phyloP scores from a whole-genome alignment of 2,888 invertebrate genomes.

The Drosophila formosana region DNA sequence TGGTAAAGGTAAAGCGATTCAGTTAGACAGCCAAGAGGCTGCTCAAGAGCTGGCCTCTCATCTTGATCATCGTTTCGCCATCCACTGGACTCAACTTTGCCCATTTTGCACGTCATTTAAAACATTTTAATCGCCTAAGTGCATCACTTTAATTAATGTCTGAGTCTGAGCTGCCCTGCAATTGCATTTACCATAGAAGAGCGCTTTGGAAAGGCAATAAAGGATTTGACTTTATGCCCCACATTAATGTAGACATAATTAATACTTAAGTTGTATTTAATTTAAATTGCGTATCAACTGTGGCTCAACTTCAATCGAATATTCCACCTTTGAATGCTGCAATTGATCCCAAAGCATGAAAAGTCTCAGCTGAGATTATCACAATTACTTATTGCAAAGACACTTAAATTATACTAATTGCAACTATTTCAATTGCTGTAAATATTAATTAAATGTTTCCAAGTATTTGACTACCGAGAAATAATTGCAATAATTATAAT shows the following conservation, averaged over 20 bases:
- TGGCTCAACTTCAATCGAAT: neutral
- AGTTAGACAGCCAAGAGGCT: slow-evolving; percentile 13
- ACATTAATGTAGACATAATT: slow-evolving; percentile 10
- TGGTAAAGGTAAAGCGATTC: slow-evolving; percentile 12
- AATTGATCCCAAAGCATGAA: neutral
- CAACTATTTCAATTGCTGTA: too few species aligned
- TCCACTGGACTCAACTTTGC: slow-evolving; percentile 13
- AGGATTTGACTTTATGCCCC: neutral
- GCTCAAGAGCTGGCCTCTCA: slow-evolving; percentile 1
- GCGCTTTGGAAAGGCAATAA: neutral
- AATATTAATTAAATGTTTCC: too few species aligned
- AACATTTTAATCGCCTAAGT: slow-evolving; percentile 40
- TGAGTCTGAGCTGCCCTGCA: neutral
- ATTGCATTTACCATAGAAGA: neutral
- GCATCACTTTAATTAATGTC: slow-evolving; percentile 37
- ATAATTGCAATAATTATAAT: too few species aligned
- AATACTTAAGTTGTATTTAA: neutral
- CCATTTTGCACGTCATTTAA: slow-evolving; percentile 12
- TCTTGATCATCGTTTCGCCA: slow-evolving; percentile 16
- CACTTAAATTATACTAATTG: neutral
- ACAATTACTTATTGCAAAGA: neutral
- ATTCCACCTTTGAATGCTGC: neutral
- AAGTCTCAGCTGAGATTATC: neutral
- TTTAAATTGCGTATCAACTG: neutral
- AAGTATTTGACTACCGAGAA: too few species aligned